Percentiles rank a stretch among this genome's conserved stretches.
phyloP scores from a whole-genome alignment of 1,140 invertebrate species.

The Antheraea pernyi region DNA sequence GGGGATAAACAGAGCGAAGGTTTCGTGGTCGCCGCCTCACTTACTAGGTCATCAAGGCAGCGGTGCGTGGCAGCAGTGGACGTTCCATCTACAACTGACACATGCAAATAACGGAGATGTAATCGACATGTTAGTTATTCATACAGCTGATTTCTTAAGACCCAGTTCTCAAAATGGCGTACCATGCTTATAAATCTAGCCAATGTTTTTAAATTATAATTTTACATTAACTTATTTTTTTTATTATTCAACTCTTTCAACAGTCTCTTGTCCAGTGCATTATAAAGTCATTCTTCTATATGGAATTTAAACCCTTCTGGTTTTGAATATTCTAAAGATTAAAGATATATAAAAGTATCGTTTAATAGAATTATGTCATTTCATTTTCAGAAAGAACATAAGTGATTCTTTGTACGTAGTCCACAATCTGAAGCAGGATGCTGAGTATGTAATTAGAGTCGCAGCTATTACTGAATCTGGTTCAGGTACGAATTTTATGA shows the following conservation, averaged over 20 bases:
- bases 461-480: conserved; percentile 88
- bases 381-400: conserved; percentile 76
- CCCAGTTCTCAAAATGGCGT: too few relatives aligned
- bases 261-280: too few relatives aligned
- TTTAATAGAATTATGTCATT: not conserved
- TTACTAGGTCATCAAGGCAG: conserved; percentile 88
- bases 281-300: too few relatives aligned
- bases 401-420: conserved; percentile 83
- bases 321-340: too few relatives aligned
- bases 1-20: conserved; percentile 85
- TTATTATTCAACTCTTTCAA: too few relatives aligned
- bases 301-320: too few relatives aligned
- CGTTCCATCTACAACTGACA: conserved; percentile 88
- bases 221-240: too few relatives aligned
- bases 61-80: conserved; percentile 92
- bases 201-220: too few relatives aligned
- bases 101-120: conserved; percentile 68
- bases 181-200: too few relatives aligned
- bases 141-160: too few relatives aligned
- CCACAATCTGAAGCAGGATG: conserved; percentile 84
- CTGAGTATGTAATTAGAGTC: conserved; percentile 88
- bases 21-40: conserved; percentile 89
- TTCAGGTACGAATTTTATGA: conserved; percentile 69
- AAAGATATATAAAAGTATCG: too few relatives aligned
- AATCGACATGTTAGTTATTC: conserved; percentile 50